Evolutionary conservation across 2,113 vertebrate genomes (phyloP), one percentile per base, ranked within the genome.

Genomic region (Trochalopteron elliotii): DNA sequence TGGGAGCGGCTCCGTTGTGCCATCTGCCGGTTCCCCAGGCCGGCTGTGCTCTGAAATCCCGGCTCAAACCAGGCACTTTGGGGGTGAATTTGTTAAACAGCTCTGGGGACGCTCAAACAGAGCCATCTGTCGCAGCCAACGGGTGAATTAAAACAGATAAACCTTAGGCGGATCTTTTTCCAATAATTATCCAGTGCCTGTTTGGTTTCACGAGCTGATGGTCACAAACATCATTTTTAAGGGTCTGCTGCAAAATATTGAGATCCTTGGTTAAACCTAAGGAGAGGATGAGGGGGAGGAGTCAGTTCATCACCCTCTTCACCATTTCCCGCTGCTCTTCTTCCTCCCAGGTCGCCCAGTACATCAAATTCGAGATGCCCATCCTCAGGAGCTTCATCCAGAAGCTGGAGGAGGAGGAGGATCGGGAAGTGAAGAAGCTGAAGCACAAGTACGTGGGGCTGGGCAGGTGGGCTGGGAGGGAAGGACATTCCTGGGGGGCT

Each of bases 281-380:
- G 81, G 40, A 22, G 63, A 5, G 33, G 25, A 14, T 12, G n/a
- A 2, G 15, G 5, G 28, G 6, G 23, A 6, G 28, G 9, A 5
- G 6, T 27, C 0, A 2, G 28, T 11, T 28, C 86, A 4, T 40
- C 11, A 0, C 18, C 30, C 25, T 40, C 27, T 14, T 52, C 71
- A 24, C 24, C 31, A 1, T 10, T 1, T 2, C 24, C 17, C 19
- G 45, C 45, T 8, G 2, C 31, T 64, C 53, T 37, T 50, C 27
- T 49, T 65, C 56, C 39, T 7, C 91, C 71, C 90, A 99, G 99
- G 99, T 99, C 70, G 99, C 99, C 33, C 99, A 99, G 96, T 99
- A 99, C 90, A 99, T 99, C 85, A 99, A 99, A 94, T 99, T 99
- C 15, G 99, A 99, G 97, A 99, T 99, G 99, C 99, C 99, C 0